These are phyloP conservation scores for Dendropsophus ebraccatus DNA, from an alignment of 2,113 vertebrate species.

Conservation along the genomic window DNA sequence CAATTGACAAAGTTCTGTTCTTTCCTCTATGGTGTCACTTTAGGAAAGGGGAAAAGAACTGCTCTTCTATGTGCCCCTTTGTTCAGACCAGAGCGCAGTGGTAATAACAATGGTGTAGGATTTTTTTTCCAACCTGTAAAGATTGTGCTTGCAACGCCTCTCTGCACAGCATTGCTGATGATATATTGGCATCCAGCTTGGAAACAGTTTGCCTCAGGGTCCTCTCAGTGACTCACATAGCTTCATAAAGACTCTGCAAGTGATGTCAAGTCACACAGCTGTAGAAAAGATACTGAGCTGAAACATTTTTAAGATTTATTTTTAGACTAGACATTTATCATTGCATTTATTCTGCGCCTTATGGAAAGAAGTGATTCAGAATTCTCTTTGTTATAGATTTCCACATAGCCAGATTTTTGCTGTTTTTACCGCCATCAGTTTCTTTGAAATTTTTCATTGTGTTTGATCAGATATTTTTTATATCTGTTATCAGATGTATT, in stretches of 20 bases:
- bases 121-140: slow-evolving; percentile 2
- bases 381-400: neutral
- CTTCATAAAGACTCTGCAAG: slow-evolving; percentile 15
- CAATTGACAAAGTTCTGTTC: neutral
- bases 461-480: neutral
- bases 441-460: neutral
- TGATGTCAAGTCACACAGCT: slow-evolving; percentile 36
- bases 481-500: no score
- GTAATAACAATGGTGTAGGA: neutral
- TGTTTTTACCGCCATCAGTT: neutral
- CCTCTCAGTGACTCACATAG: slow-evolving; percentile 28
- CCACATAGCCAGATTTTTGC: neutral
- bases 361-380: neutral
- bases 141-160: neutral
- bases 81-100: no score
- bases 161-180: neutral
- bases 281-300: slow-evolving; percentile 26
- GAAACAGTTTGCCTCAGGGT: slow-evolving; percentile 39
- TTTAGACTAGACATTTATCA: slow-evolving; percentile 30
- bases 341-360: neutral
- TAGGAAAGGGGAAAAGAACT: neutral
- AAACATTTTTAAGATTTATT: slow-evolving; percentile 27
- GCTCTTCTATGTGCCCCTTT: no score
- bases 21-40: neutral
- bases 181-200: slow-evolving; percentile 23